phyloP scores from a whole-genome alignment of 2,113 vertebrate species.

The Uria aalge region DNA sequence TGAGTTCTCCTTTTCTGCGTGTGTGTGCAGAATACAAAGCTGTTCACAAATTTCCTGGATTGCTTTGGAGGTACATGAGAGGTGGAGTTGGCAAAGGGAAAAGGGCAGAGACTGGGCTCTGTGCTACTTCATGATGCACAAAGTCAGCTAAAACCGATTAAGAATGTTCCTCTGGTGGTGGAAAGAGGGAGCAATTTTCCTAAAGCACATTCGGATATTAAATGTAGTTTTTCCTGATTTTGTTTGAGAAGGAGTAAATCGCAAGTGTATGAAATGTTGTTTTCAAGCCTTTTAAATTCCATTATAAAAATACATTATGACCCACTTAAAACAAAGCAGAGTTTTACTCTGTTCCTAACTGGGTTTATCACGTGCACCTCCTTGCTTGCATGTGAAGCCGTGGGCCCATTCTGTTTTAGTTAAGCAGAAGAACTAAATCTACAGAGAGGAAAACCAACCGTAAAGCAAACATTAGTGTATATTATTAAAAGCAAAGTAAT shows the following conservation, averaged over 20 bases:
- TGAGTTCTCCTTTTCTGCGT: neutral
- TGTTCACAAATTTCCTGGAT: neutral
- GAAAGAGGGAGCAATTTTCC: constrained; percentile 10
- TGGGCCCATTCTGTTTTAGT: neutral
- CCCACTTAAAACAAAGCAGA: accelerated
- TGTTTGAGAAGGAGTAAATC: neutral
- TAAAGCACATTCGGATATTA: neutral
- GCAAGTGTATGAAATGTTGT: neutral
- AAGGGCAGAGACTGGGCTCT: neutral
- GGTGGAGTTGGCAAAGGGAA: neutral
- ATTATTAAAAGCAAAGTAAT: neutral
- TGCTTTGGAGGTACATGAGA: neutral
- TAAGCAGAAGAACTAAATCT: neutral
- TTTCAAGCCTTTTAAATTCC: neutral
- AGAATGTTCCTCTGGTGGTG: neutral
- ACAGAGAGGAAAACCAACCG: neutral
- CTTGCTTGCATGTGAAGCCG: neutral
- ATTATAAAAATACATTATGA: neutral
- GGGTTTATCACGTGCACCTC: neutral
- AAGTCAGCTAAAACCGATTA: neutral
- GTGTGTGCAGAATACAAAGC: neutral
- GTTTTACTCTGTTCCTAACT: neutral
- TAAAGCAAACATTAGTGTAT: neutral
- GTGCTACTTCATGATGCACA: neutral
- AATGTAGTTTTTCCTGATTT: neutral